These are phyloP conservation scores for Drosophila pallidifrons DNA, from an alignment of 1,140 invertebrate genomes.

Conservation along the genomic window DNA sequence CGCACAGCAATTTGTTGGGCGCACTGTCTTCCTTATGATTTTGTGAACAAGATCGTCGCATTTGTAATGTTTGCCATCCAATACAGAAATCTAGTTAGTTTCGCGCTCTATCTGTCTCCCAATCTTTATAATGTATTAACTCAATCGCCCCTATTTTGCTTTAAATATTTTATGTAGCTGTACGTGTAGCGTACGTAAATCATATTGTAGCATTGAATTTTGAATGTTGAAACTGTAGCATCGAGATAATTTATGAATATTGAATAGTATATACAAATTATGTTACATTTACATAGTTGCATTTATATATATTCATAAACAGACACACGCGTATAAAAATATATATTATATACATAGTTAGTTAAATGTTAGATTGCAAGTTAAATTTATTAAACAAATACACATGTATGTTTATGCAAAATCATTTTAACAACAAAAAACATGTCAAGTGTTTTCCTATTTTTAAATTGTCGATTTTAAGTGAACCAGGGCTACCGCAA, in stretches of 20 bases:
- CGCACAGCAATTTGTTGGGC: background rate
- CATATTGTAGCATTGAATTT: slow-evolving; percentile 75
- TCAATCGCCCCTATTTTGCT: slow-evolving; percentile 39
- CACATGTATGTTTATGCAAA: slow-evolving; percentile 18
- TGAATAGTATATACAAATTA: slow-evolving; percentile 71
- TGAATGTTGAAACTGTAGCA: slow-evolving; percentile 77
- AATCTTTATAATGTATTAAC: slow-evolving; percentile 18
- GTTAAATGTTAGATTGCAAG: slow-evolving; percentile 78
- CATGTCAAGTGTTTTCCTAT: background rate
- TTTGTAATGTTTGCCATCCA: slow-evolving; percentile 79
- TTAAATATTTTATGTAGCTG: slow-evolving; percentile 70
- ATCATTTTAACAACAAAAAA: slow-evolving; percentile 52
- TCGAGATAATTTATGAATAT: slow-evolving; percentile 69
- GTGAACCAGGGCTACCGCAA: background rate
- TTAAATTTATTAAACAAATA: slow-evolving; percentile 74
- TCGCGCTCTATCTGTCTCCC: background rate
- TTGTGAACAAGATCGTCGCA: slow-evolving; percentile 51
- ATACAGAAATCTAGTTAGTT: slow-evolving; percentile 38
- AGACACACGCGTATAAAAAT: slow-evolving; percentile 48
- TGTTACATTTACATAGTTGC: slow-evolving; percentile 73
- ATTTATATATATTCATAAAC: slow-evolving; percentile 53
- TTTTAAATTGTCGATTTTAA: background rate
- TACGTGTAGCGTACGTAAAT: slow-evolving; percentile 37
- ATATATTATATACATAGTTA: slow-evolving; percentile 62
- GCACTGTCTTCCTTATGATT: slow-evolving; percentile 47